These are phyloP conservation scores for Dipodomys stephensi DNA, from an alignment of 2,113 vertebrate genomes.

Conservation along the genomic window DNA sequence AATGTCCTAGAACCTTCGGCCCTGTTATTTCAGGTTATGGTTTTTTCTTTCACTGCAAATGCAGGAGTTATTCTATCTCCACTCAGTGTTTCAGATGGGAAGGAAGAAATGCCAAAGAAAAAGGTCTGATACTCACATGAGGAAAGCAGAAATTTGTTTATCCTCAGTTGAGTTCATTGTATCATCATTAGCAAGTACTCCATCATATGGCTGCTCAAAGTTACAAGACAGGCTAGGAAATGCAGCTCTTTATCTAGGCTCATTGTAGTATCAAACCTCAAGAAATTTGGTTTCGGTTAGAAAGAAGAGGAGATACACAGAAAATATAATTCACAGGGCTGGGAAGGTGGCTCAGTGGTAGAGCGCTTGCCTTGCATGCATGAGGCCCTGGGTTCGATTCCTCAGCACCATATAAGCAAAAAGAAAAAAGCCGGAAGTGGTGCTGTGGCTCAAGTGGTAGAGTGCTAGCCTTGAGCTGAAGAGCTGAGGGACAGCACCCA, in stretches of 20 bases:
- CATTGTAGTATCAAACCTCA: neutral
- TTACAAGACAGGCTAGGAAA: conserved; percentile 1
- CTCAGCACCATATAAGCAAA: no score
- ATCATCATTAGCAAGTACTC: neutral
- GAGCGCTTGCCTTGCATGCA: no score
- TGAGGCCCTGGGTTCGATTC: no score
- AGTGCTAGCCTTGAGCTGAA: no score
- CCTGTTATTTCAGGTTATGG: neutral
- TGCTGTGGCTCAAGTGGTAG: no score
- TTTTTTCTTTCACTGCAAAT: neutral
- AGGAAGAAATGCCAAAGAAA: neutral
- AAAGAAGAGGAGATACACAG: conserved; percentile 30
- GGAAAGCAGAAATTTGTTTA: neutral
- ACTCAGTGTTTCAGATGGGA: neutral
- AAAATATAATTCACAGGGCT: neutral
- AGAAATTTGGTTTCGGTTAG: conserved; percentile 11
- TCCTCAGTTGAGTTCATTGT: neutral
- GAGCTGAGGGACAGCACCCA: no score
- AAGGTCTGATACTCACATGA: neutral
- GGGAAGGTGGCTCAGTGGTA: no score
- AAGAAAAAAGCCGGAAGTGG: no score
- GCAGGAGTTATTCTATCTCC: neutral
- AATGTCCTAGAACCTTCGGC: neutral
- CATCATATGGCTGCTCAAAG: neutral
- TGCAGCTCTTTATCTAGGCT: neutral